phyloP scores from a whole-genome alignment of 1,140 invertebrate genomes.

The Eumaeus atala region DNA sequence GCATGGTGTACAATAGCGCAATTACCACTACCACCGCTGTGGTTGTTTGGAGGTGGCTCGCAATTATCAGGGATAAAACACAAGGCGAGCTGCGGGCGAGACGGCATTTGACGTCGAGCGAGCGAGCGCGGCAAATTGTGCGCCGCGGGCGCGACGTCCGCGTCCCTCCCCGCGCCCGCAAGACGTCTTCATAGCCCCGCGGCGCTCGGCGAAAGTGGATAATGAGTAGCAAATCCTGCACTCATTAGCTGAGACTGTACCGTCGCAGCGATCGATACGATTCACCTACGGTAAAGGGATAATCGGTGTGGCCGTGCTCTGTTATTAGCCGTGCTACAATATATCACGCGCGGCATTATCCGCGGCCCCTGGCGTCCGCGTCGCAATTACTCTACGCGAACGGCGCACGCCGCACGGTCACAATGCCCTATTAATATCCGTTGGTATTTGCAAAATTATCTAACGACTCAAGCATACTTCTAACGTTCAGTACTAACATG shows the following conservation, averaged over 20 bases:
- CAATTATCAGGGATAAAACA: conserved; percentile 65
- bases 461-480: neutral
- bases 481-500: neutral
- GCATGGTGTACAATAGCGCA: conserved; percentile 46
- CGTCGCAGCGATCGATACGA: conserved; percentile 61
- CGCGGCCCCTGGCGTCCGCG: conserved; percentile 53
- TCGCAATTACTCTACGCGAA: conserved; percentile 52
- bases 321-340: conserved; percentile 69
- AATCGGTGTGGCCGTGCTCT: conserved; percentile 53
- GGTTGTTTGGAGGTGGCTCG: conserved; percentile 32
- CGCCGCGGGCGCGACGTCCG: conserved; percentile 43
- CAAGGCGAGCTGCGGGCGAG: conserved; percentile 44
- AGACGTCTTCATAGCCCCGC: conserved; percentile 59
- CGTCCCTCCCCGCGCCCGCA: conserved; percentile 26
- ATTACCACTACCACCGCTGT: conserved; percentile 55
- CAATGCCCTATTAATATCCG: conserved; percentile 39
- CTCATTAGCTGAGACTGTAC: conserved; percentile 59
- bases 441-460: conserved; percentile 15
- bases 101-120: conserved; percentile 34
- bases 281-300: conserved; percentile 65
- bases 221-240: conserved; percentile 64
- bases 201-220: conserved; percentile 61
- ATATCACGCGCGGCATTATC: conserved; percentile 65
- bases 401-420: conserved; percentile 30
- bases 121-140: conserved; percentile 53